These are phyloP conservation scores for Paracyprichromis sp. DNA, from an alignment of 2,113 vertebrate species.

Conservation along the genomic window DNA sequence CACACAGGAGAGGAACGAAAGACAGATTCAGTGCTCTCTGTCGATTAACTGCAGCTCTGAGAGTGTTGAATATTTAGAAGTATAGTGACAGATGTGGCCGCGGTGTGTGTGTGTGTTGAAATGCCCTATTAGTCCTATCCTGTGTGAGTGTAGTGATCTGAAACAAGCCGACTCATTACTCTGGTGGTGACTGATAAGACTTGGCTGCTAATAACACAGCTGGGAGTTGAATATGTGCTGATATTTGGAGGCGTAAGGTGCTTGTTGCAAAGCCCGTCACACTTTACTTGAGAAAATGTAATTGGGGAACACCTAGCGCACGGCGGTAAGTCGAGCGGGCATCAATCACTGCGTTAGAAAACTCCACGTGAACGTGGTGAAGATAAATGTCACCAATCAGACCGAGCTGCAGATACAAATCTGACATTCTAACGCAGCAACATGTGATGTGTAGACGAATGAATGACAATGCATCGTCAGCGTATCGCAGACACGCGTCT, in stretches of 20 bases:
- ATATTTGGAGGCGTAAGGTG: background rate
- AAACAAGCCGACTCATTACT: constrained; percentile 62
- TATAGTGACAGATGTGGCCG: constrained; percentile 49
- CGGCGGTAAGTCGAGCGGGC: background rate
- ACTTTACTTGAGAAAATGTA: background rate
- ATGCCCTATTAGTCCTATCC: constrained; percentile 63
- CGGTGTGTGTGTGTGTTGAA: constrained; percentile 36
- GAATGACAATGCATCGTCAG: background rate
- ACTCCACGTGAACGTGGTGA: background rate
- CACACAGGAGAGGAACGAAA: background rate
- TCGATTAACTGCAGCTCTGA: constrained; percentile 51
- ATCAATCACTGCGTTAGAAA: background rate
- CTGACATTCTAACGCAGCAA: background rate
- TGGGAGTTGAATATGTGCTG: constrained; percentile 42
- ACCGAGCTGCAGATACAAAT: background rate
- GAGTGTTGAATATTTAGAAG: constrained; percentile 34
- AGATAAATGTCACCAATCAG: background rate
- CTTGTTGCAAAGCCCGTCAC: background rate
- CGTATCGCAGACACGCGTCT: background rate
- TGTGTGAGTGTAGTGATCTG: constrained; percentile 53
- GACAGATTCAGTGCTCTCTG: background rate
- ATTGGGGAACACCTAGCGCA: background rate
- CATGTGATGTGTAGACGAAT: background rate
- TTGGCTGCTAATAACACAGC: constrained; percentile 57
- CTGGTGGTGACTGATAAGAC: constrained; percentile 63